Conservation (phyloP, 2,113 vertebrate genomes). For the Canis aureus region DNA sequence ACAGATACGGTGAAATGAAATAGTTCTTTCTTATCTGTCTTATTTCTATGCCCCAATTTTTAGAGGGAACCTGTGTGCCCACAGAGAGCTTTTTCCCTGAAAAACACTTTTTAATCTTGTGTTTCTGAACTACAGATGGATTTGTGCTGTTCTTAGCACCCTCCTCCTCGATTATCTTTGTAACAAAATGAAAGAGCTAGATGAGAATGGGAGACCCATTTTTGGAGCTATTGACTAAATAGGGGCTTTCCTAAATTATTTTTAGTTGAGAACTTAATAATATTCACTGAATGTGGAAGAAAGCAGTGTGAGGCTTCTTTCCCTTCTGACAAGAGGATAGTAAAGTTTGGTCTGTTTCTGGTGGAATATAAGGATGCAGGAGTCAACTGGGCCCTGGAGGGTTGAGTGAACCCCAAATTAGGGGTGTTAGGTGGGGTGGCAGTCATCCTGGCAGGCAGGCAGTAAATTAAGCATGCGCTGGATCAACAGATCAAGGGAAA, state of each 20-base stretch:
- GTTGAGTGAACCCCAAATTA: background rate
- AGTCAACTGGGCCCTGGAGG: too few species aligned
- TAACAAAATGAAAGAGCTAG: background rate
- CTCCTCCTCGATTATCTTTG: background rate
- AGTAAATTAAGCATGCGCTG: background rate
- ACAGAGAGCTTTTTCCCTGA: background rate
- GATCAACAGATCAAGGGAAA: background rate
- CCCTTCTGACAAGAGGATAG: background rate
- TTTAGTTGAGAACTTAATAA: background rate
- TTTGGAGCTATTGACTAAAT: background rate
- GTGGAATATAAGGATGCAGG: background rate
- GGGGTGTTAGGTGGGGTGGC: background rate
- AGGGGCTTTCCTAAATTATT: background rate
- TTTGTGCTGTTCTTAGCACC: background rate
- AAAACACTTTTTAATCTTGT: background rate
- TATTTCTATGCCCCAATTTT: background rate
- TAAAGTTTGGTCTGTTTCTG: background rate
- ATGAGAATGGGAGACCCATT: background rate
- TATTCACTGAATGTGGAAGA: background rate
- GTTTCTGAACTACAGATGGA: background rate
- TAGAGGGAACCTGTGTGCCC: background rate
- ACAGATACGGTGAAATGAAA: background rate
- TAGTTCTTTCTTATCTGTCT: background rate
- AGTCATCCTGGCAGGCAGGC: background rate
- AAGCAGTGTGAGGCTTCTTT: background rate